Evolutionary conservation across 2,113 vertebrate genomes (phyloP).

Genomic region (Mustela lutreola): DNA sequence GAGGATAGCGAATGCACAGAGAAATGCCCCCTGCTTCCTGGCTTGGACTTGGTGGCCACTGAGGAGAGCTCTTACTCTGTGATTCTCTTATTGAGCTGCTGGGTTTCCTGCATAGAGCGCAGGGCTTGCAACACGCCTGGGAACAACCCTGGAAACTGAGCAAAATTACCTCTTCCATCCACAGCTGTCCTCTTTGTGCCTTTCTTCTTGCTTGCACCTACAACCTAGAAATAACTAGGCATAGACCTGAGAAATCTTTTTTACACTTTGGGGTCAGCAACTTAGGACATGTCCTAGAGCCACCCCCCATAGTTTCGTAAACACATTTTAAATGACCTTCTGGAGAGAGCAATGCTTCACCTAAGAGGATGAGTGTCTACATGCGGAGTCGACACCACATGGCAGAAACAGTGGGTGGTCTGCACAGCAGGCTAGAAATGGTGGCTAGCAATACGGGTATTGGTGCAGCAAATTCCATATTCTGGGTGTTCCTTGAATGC

Average conservation of each 20-base stretch:
- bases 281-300: background rate
- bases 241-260: background rate
- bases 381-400: background rate
- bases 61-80: background rate
- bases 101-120: background rate
- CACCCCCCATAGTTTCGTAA: background rate
- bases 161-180: background rate
- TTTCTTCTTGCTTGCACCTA: background rate
- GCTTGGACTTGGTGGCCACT: background rate
- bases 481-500: background rate
- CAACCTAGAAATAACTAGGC: background rate
- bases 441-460: background rate
- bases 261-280: background rate
- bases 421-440: rapidly evolving
- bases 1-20: background rate
- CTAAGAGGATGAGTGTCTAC: background rate
- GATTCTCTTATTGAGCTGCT: background rate
- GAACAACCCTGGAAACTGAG: background rate
- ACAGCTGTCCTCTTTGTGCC: background rate
- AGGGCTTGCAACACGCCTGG: background rate
- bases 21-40: background rate
- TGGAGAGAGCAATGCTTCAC: background rate
- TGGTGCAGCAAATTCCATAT: background rate
- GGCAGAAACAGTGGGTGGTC: background rate
- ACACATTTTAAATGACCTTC: background rate